A percentile compares a stretch with the other conserved stretches of the same genome.
These are phyloP conservation scores for Drosophila nr. fundita DNA, from an alignment of 2,888 invertebrate species.

Conservation along the genomic window DNA sequence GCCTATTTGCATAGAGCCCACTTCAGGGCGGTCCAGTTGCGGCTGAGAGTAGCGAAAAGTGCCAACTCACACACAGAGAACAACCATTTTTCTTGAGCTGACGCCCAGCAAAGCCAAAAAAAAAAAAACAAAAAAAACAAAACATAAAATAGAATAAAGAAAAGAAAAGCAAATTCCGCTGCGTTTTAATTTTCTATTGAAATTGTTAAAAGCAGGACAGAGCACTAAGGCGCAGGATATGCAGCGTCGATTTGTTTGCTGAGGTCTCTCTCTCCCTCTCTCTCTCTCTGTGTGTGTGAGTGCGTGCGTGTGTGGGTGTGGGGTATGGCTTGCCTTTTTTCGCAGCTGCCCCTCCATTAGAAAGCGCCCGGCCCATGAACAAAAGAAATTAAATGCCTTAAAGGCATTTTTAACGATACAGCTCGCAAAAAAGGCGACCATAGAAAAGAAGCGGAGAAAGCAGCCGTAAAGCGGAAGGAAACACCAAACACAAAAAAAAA, in stretches of 20 bases:
- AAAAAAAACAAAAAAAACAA: not conserved
- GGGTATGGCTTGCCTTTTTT: constrained; percentile 50
- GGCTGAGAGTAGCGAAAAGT: constrained; percentile 36
- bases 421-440: constrained; percentile 36
- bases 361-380: constrained; percentile 69
- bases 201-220: constrained; percentile 67
- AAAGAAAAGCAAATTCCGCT: constrained; percentile 57
- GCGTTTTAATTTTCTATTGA: constrained; percentile 76
- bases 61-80: constrained; percentile 54
- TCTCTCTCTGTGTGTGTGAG: not conserved
- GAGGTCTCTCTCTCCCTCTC: not conserved
- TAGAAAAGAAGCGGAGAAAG: constrained; percentile 49
- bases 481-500: constrained; percentile 23
- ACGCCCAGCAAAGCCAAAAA: constrained; percentile 31
- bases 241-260: constrained; percentile 9
- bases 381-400: constrained; percentile 80
- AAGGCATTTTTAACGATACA: constrained; percentile 80
- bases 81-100: constrained; percentile 72
- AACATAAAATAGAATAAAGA: constrained; percentile 23
- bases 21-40: constrained; percentile 28
- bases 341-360: constrained; percentile 45
- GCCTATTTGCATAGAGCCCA: constrained; percentile 66
- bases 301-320: not conserved
- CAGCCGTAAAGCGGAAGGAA: constrained; percentile 37
- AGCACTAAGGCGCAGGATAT: constrained; percentile 3